phyloP scores from a whole-genome alignment of 2,888 invertebrate species.

The Elysia crispata region DNA sequence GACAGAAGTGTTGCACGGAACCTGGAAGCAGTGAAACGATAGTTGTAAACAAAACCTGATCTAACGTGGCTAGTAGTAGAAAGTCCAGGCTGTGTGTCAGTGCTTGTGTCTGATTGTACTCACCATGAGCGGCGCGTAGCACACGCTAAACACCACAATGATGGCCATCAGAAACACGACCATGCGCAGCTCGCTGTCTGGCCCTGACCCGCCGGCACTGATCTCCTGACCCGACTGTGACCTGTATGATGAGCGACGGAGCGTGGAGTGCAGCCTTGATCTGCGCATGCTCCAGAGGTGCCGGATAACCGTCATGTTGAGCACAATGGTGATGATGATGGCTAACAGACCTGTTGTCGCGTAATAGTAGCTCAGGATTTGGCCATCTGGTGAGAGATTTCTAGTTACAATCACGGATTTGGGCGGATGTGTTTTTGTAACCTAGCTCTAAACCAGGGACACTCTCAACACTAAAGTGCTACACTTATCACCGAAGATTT shows the following conservation, averaged over 20 bases:
- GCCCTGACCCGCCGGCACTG: not conserved
- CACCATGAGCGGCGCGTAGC: conserved; percentile 77
- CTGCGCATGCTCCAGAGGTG: conserved; percentile 67
- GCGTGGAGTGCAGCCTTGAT: not conserved
- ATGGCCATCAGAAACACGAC: conserved; percentile 75
- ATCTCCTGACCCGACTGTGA: not conserved
- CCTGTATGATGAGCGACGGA: conserved; percentile 5
- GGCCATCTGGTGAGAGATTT: conserved; percentile 13
- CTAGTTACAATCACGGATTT: no score
- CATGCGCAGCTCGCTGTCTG: conserved; percentile 72
- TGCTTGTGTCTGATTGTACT: no score
- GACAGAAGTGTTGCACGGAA: no score
- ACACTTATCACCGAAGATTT: no score
- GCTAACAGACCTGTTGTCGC: conserved; percentile 66
- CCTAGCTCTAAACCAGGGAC: no score
- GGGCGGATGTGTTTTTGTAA: conserved; percentile 18
- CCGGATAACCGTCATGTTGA: conserved; percentile 65
- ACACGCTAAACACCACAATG: conserved; percentile 74
- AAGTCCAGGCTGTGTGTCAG: no score
- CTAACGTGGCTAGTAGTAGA: no score
- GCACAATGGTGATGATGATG: conserved; percentile 62
- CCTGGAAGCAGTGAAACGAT: no score
- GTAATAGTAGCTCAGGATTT: conserved; percentile 68
- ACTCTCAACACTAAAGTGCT: no score
- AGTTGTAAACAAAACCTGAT: no score